Base-by-base conservation (phyloP, 2,888 invertebrate species). In the Liodrosophila aerea region DNA sequence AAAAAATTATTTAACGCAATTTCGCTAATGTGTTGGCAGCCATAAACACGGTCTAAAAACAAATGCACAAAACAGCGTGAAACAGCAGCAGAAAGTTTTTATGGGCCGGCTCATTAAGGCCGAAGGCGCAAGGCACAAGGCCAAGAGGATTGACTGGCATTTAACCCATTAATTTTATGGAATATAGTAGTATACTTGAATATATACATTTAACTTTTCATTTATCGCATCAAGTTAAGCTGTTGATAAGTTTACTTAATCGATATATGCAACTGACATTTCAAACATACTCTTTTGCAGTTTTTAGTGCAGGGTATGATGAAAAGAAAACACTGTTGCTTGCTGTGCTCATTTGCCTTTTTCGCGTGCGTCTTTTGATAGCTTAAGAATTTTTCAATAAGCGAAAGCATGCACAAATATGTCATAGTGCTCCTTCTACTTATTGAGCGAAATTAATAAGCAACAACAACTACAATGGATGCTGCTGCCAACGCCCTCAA, bases 381-480 rank as follows among this genome's bases (percentile, higher is more conserved):
- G 37, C 65, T 64, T 45, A 64, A 62, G 77, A 81, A 78, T 85
- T 78, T 78, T 71, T 73, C 67, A 85, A 78, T 78, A 77, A 85
- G 43, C 64, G 70, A 73, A 22, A 64, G 58, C 56, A 52, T 52
- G 65, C 60, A 50, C 62, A 84, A 81, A 76, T 69, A 76, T 76
- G 64, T 62, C 52, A 58, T 16, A 39, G 39, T 16, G 18, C 41
- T 45, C 40, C 41, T 29, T 27, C 44, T 31, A 44, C 37, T 15
- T 52, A 51, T 60, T 41, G 44, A 47, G 54, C 13, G 4, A 36
- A 74, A 82, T 74, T 82, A 76, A 77, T 81, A 76, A 68, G 53
- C 59, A 54, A 16, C 22, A 52, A n/a, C 49, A 34, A 18, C 40
- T 40, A 36, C 30, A 60, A 47, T 22, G 22, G 22, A 2, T 22